A percentile compares a stretch with the other conserved stretches of the same genome.
Evolutionary conservation across 2,888 invertebrate genomes (phyloP).

Genomic region (Emesis furor): DNA sequence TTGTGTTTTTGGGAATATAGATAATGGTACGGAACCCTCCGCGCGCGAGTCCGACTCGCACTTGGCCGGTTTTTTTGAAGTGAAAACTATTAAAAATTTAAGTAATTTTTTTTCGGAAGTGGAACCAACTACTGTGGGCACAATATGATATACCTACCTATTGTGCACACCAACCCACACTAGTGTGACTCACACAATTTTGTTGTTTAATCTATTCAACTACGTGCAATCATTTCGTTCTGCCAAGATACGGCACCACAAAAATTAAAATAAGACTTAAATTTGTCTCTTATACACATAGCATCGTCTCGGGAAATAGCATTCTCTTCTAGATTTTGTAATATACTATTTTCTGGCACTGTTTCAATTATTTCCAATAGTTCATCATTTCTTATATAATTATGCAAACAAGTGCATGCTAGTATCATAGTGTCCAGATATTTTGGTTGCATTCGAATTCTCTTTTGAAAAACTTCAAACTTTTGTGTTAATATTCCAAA

Average conservation of each 20-base stretch:
- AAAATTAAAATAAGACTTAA: conserved; percentile 14
- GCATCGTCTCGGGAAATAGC: neutral
- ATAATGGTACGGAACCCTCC: no score
- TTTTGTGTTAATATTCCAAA: conserved; percentile 58
- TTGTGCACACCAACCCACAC: no score
- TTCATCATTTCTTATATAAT: conserved; percentile 6
- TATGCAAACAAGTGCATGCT: neutral
- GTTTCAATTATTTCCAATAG: neutral
- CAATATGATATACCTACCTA: no score
- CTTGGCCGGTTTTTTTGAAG: no score
- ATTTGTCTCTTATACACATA: neutral
- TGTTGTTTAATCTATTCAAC: neutral
- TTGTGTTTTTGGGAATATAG: no score
- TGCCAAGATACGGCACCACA: neutral
- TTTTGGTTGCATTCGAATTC: conserved; percentile 53
- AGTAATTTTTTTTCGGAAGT: no score
- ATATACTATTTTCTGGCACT: conserved; percentile 5
- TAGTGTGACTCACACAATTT: conserved; percentile 34
- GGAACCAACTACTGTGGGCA: no score
- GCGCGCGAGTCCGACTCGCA: no score
- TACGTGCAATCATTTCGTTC: conserved; percentile 1
- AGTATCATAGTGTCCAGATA: conserved; percentile 29
- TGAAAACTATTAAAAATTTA: no score
- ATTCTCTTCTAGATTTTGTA: neutral
- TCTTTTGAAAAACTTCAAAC: conserved; percentile 63